Evolutionary conservation across 2,888 invertebrate species (phyloP), one percentile per base, ranked within the genome.

Genomic region (Metalampra italica): DNA sequence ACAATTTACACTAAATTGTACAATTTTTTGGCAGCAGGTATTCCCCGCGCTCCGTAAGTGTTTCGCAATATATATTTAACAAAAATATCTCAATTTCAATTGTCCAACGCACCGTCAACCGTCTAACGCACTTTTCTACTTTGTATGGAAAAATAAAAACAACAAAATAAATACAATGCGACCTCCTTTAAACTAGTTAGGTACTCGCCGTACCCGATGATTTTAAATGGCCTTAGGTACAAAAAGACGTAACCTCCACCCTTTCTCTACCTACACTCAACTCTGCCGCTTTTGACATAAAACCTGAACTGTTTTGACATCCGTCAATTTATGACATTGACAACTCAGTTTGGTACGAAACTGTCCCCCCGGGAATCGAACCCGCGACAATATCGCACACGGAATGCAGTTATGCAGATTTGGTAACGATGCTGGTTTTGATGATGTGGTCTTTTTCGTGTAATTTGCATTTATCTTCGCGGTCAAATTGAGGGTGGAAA

Each of bases 391-490:
- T 71, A 74, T 75, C 75, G 69, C 74, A 71, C 73, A 71, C 66
- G 69, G 71, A 79, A 82, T 74, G 75, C 74, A 71, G 80, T 84
- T 86, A 86, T 86, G 87, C 80, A 87, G 77, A 86, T 86, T 71
- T 64, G 46, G 70, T 79, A 77, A 78, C 76, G 74, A 80, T 71
- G 76, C 76, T 63, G 60, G 68, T 72, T 73, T 74, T 71, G 68
- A 70, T 71, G 72, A 68, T 65, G 68, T 57, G 63, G 60, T 46
- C 60, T 59, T 59, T 60, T 64, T 59, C 53, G 56, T 51, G 52
- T 47, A 53, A 55, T 49, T 46, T 46, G 41, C 43, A 50, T 50
- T 45, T 15, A 48, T 50, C 49, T 49, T 45, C 14, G 29, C 43
- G 39, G 40, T 15, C 9, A 29, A n/a, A 22, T 11, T 42, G 41